Evolutionary conservation across 2,888 invertebrate genomes (phyloP).

Genomic region (Pachydiplax longipennis): DNA sequence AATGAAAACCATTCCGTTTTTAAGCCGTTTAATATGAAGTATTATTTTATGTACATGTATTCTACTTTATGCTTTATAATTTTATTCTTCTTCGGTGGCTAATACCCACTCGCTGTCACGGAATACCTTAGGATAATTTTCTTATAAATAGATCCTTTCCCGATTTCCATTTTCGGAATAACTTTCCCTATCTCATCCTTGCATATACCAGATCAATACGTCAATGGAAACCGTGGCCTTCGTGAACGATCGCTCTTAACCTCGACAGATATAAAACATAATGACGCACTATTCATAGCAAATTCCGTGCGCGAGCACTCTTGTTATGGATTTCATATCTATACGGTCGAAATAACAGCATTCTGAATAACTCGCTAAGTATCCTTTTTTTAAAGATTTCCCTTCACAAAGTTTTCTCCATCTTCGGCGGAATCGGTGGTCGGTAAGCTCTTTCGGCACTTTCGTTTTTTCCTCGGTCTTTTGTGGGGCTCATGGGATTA

Average conservation of each 20-base stretch:
- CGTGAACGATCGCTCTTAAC: background rate
- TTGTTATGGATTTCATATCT: background rate
- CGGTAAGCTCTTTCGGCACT: background rate
- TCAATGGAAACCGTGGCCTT: background rate
- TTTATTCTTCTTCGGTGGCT: too few relatives aligned
- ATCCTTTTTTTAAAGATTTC: background rate
- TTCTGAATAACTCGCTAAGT: background rate
- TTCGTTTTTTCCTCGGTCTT: background rate
- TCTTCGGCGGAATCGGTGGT: background rate
- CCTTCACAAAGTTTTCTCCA: background rate
- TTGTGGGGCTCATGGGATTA: background rate
- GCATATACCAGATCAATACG: background rate
- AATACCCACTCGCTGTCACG: too few relatives aligned
- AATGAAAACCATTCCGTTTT: too few relatives aligned
- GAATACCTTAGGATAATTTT: too few relatives aligned
- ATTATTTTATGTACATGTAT: too few relatives aligned
- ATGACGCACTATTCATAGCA: background rate
- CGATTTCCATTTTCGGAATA: background rate
- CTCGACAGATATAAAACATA: background rate
- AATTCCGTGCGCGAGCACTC: background rate
- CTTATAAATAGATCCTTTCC: background rate
- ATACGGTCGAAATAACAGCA: background rate
- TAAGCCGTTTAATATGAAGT: too few relatives aligned
- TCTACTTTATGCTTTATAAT: too few relatives aligned
- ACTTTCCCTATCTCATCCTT: background rate